A percentile compares a stretch with the other conserved stretches of the same genome.
phyloP scores from a whole-genome alignment of 2,797 vertebrate species.

The Enteromius anoplus region DNA sequence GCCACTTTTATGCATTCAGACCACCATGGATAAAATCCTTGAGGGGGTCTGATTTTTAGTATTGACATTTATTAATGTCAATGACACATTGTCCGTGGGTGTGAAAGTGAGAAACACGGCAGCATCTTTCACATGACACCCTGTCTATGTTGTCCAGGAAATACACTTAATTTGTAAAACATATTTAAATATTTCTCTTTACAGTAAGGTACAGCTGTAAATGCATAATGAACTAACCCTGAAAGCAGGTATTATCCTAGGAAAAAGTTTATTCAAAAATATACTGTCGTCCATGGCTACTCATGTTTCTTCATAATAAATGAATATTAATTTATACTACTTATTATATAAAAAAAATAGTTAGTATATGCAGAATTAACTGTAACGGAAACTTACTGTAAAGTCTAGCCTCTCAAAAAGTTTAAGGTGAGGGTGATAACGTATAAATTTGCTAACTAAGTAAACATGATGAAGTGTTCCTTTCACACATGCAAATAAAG shows the following conservation, averaged over 20 bases:
- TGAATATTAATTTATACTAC: neutral
- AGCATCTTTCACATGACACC: constrained; percentile 11
- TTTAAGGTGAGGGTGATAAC: neutral
- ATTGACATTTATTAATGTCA: neutral
- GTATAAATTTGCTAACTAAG: neutral
- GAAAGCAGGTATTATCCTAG: neutral
- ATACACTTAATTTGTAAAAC: neutral
- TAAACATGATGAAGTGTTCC: neutral
- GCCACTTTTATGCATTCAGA: neutral
- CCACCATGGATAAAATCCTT: neutral
- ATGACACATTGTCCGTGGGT: neutral
- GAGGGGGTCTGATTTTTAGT: constrained; percentile 8
- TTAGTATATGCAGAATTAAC: neutral
- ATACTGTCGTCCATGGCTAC: neutral
- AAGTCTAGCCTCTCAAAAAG: neutral
- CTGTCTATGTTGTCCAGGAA: neutral
- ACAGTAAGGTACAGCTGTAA: neutral
- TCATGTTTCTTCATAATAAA: neutral
- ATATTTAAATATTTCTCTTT: neutral
- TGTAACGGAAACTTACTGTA: neutral
- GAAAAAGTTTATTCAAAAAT: neutral
- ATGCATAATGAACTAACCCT: neutral
- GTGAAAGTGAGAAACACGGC: neutral
- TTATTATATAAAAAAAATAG: neutral
- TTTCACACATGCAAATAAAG: constrained; percentile 14